Evolutionary conservation across 2,888 invertebrate genomes (phyloP).

Genomic region (Hyalella azteca): DNA sequence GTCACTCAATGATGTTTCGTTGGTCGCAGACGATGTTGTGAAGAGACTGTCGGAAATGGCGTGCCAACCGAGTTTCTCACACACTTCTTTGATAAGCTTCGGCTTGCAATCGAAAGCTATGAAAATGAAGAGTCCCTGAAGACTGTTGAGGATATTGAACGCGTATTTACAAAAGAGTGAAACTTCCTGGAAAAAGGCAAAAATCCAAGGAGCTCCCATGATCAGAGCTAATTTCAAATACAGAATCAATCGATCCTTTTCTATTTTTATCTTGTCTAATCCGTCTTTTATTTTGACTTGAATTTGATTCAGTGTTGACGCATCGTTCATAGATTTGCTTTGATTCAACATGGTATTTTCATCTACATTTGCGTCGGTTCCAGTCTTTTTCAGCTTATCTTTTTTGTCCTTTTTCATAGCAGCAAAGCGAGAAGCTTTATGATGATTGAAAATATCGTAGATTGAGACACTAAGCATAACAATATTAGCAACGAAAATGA

Average conservation of each 20-base stretch:
- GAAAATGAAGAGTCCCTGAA: slow-evolving; percentile 65
- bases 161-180: slow-evolving; percentile 61
- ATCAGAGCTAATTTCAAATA: slow-evolving; percentile 64
- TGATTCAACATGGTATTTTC: slow-evolving; percentile 18
- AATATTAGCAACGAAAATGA: slow-evolving; percentile 63
- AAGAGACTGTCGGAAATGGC: background rate
- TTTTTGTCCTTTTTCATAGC: too few species aligned
- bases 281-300: slow-evolving; percentile 42
- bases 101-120: slow-evolving; percentile 62
- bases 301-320: slow-evolving; percentile 16
- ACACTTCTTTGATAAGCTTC: slow-evolving; percentile 60
- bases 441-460: slow-evolving; percentile 49
- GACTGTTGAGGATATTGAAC: slow-evolving; percentile 65
- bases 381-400: background rate
- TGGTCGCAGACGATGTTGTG: too few species aligned
- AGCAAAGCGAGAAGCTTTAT: slow-evolving; percentile 49
- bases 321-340: background rate
- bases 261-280: slow-evolving; percentile 41
- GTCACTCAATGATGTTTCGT: too few species aligned
- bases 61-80: slow-evolving; percentile 7
- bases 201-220: slow-evolving; percentile 66
- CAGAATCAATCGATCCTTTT: slow-evolving; percentile 60
- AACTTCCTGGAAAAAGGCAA: slow-evolving; percentile 61
- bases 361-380: slow-evolving; percentile 9
- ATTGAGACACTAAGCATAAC: slow-evolving; percentile 63